phyloP scores from a whole-genome alignment of 2,888 invertebrate genomes.

The Cryptops parisi region DNA sequence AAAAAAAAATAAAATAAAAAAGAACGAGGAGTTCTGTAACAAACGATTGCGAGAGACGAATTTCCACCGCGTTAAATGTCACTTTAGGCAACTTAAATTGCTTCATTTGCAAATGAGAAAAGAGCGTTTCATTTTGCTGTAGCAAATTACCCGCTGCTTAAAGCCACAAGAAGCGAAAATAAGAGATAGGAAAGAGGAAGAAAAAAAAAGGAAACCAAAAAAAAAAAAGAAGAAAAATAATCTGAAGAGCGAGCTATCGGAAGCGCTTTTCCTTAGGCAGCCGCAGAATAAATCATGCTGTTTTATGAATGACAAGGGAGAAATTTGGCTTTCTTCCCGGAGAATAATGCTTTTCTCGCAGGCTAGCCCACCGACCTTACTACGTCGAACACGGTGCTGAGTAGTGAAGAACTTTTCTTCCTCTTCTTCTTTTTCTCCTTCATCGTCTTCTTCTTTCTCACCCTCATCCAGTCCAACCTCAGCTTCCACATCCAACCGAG shows the following conservation, averaged over 20 bases:
- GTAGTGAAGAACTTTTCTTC: too few species aligned
- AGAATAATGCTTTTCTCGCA: neutral
- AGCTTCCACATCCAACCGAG: too few species aligned
- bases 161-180: too few species aligned
- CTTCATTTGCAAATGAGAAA: neutral
- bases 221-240: neutral
- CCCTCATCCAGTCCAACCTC: too few species aligned
- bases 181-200: too few species aligned
- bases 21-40: too few species aligned
- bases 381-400: too few species aligned
- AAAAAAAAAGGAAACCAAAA: neutral
- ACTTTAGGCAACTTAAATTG: neutral
- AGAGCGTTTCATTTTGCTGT: neutral
- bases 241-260: neutral
- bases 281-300: neutral
- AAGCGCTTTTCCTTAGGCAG: neutral
- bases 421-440: too few species aligned
- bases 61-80: neutral
- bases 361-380: too few species aligned
- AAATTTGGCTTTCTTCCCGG: constrained; percentile 2
- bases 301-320: neutral
- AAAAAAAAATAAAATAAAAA: too few species aligned
- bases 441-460: too few species aligned
- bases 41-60: too few species aligned
- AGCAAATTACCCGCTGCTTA: neutral